These are phyloP conservation scores for Proales similis DNA, from an alignment of 1,140 invertebrate species.

Conservation along the genomic window DNA sequence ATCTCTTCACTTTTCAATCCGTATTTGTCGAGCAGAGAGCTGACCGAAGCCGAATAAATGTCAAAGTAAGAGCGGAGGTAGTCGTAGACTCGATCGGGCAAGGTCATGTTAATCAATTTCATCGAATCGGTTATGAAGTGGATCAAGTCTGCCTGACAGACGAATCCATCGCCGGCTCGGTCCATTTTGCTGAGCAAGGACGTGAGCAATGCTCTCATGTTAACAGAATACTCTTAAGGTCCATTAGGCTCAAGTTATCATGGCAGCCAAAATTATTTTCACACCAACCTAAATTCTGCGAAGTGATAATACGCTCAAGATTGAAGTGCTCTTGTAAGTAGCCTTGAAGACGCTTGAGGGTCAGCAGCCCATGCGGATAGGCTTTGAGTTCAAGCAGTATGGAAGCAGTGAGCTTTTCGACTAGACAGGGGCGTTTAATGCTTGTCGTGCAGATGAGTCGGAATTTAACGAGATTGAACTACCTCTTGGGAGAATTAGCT, in stretches of 20 bases:
- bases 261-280: not conserved
- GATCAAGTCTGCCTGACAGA: slow-evolving; percentile 10
- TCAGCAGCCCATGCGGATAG: slow-evolving; percentile 23
- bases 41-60: slow-evolving; percentile 30
- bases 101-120: slow-evolving; percentile 1
- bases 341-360: slow-evolving; percentile 1
- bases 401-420: no score
- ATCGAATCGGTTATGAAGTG: not conserved
- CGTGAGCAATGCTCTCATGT: slow-evolving; percentile 2
- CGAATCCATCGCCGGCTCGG: slow-evolving; percentile 14
- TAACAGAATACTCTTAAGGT: slow-evolving; percentile 11
- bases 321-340: slow-evolving; percentile 22
- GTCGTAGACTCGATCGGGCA: slow-evolving; percentile 17
- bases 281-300: slow-evolving; percentile 18
- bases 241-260: not conserved
- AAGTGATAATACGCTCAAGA: slow-evolving; percentile 11
- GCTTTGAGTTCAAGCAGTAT: no score
- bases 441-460: no score
- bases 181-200: slow-evolving; percentile 9
- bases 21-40: slow-evolving; percentile 10
- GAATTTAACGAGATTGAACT: no score
- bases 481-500: slow-evolving; percentile 27
- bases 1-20: slow-evolving; percentile 6
- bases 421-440: no score
- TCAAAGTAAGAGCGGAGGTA: slow-evolving; percentile 14